These are phyloP conservation scores for Nymphicus hollandicus DNA, from an alignment of 2,113 vertebrate genomes.

Conservation along the genomic window DNA sequence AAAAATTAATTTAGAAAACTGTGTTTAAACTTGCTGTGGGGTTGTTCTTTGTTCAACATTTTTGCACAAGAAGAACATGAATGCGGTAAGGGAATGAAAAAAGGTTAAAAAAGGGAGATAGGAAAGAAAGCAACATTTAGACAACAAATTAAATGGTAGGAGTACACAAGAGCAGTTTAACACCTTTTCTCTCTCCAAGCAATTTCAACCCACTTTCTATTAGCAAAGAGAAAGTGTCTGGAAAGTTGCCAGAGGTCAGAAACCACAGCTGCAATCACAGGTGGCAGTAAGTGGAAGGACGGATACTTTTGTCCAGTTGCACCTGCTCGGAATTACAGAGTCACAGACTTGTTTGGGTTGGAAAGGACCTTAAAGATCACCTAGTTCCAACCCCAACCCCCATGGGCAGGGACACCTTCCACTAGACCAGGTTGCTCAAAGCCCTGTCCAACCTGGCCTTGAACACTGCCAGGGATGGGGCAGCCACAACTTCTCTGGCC, in stretches of 20 bases:
- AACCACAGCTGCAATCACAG: accelerated
- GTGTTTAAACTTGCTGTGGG: not conserved
- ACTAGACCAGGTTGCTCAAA: not conserved
- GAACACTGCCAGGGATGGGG: not conserved
- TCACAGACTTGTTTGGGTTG: not conserved
- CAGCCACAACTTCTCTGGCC: not conserved
- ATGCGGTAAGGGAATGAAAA: not conserved
- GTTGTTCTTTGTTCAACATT: not conserved
- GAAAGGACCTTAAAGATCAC: not conserved
- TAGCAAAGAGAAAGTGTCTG: not conserved
- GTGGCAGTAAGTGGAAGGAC: accelerated
- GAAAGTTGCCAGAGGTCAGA: not conserved
- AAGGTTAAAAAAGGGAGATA: not conserved
- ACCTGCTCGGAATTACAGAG: not conserved
- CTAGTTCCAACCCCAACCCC: not conserved
- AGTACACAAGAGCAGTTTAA: not conserved
- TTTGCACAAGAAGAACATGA: not conserved
- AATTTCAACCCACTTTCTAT: not conserved
- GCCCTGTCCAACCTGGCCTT: not conserved
- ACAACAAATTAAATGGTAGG: accelerated
- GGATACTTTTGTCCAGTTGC: not conserved
- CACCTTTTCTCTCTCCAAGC: not conserved
- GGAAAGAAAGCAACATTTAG: not conserved
- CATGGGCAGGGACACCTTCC: not conserved
- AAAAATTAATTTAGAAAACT: not conserved